Conservation (phyloP, 2,797 vertebrate species). For the Antennarius maculatus region DNA sequence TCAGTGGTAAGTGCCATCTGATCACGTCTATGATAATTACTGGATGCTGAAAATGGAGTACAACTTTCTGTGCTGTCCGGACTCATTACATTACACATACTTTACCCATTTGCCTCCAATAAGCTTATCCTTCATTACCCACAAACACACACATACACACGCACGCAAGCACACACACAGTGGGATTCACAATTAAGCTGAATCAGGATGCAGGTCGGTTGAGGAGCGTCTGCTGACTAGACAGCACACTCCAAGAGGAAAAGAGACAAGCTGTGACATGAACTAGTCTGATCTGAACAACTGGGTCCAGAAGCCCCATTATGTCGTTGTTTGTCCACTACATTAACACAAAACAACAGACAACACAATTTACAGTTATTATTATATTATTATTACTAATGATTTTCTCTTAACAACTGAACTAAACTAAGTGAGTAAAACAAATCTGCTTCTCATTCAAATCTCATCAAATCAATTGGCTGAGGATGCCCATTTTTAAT, state of each 20-base stretch:
- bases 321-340: conserved; percentile 19
- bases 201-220: conserved; percentile 67
- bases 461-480: neutral
- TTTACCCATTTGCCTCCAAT: conserved; percentile 56
- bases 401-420: neutral
- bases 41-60: conserved; percentile 31
- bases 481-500: neutral
- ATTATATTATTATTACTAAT: neutral
- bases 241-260: conserved; percentile 36
- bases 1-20: neutral
- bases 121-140: conserved; percentile 62
- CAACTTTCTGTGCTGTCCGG: conserved; percentile 38
- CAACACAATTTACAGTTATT: neutral
- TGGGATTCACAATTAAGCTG: conserved; percentile 79
- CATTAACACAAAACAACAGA: conserved; percentile 3
- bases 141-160: conserved; percentile 19
- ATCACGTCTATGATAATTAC: conserved; percentile 36
- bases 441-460: neutral
- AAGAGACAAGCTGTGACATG: conserved; percentile 74
- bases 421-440: neutral
- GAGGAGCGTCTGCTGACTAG: conserved; percentile 54
- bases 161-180: conserved; percentile 44
- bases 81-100: conserved; percentile 46
- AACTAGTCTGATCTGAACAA: conserved; percentile 53
- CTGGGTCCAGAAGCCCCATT: conserved; percentile 47